phyloP scores from a whole-genome alignment of 2,797 vertebrate genomes.

The Epinephelus coioides region DNA sequence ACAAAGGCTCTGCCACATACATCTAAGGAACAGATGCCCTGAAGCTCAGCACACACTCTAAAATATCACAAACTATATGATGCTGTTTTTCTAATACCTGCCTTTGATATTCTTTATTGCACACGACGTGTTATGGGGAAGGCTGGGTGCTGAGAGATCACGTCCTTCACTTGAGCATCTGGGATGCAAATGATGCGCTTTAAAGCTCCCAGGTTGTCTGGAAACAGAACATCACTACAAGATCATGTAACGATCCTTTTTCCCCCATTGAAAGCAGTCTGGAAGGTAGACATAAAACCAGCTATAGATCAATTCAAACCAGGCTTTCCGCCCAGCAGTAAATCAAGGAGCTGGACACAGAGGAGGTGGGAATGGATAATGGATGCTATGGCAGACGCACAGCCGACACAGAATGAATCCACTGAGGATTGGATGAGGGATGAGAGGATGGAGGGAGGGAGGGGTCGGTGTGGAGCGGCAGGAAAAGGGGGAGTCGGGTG shows the following conservation, averaged over 20 bases:
- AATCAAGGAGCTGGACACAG: slow-evolving; percentile 68
- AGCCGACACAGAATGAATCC: slow-evolving; percentile 60
- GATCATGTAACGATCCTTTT: slow-evolving; percentile 36
- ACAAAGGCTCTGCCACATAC: slow-evolving; percentile 68
- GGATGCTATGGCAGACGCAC: slow-evolving; percentile 70
- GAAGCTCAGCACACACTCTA: slow-evolving; percentile 42
- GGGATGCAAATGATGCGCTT: slow-evolving; percentile 31
- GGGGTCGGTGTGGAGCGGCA: neutral
- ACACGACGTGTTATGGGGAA: neutral
- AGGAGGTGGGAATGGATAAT: slow-evolving; percentile 72
- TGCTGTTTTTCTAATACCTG: slow-evolving; percentile 34
- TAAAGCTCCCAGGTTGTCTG: slow-evolving; percentile 27
- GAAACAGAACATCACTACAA: slow-evolving; percentile 30
- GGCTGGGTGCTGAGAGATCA: slow-evolving; percentile 26
- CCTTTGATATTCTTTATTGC: slow-evolving; percentile 30
- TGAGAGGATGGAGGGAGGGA: slow-evolving; percentile 32
- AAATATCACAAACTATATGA: slow-evolving; percentile 40
- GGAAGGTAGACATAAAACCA: slow-evolving; percentile 46
- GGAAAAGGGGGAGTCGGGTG: slow-evolving; percentile 26
- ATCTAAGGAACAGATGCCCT: slow-evolving; percentile 42
- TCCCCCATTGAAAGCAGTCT: slow-evolving; percentile 33
- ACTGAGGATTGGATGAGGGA: slow-evolving; percentile 54
- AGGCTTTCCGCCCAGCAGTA: slow-evolving; percentile 57
- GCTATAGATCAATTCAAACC: slow-evolving; percentile 61
- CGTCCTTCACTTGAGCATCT: slow-evolving; percentile 5